These are phyloP conservation scores for Malurus splendens DNA, from an alignment of 2,797 vertebrate species.

Conservation along the genomic window DNA sequence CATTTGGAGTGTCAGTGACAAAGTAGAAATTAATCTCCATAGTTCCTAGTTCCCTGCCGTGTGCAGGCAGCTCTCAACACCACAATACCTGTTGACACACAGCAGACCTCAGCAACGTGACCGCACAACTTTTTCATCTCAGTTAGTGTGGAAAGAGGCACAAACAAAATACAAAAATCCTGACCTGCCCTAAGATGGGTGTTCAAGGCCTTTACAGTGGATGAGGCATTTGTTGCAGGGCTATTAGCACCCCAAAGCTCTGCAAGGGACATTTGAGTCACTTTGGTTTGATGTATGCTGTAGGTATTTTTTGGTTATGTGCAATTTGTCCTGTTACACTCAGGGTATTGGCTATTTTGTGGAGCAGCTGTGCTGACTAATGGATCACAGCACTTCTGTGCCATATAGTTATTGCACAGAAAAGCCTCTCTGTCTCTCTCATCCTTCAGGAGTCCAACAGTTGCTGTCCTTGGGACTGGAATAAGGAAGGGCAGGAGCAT, in stretches of 20 bases:
- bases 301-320: conserved; percentile 64
- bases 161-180: background rate
- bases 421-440: conserved; percentile 45
- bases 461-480: conserved; percentile 51
- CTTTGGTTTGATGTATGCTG: conserved; percentile 50
- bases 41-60: background rate
- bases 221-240: conserved; percentile 15
- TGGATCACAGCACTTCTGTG: conserved; percentile 49
- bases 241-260: conserved; percentile 34
- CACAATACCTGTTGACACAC: background rate
- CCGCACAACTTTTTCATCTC: background rate
- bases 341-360: conserved; percentile 43
- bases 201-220: conserved; percentile 41
- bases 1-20: conserved; percentile 30
- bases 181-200: background rate
- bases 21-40: conserved; percentile 38
- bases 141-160: background rate
- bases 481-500: conserved; percentile 15
- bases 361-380: conserved; percentile 59
- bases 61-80: background rate
- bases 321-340: conserved; percentile 58
- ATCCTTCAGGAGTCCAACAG: conserved; percentile 45
- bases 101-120: background rate
- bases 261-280: conserved; percentile 42
- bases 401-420: conserved; percentile 47